phyloP scores from a whole-genome alignment of 2,888 invertebrate genomes.

The Onchidella celtica region DNA sequence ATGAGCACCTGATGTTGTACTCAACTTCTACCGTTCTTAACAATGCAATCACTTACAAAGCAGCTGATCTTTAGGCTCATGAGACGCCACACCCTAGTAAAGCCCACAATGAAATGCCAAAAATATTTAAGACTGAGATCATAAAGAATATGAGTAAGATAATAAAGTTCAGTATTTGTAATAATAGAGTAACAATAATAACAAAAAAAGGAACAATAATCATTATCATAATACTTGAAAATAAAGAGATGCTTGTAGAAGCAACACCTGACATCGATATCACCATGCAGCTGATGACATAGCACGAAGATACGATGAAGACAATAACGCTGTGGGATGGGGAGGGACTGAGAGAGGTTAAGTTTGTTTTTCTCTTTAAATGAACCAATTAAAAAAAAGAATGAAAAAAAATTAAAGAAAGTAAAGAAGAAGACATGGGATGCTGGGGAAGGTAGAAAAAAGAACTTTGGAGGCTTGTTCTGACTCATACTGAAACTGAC shows the following conservation, averaged over 20 bases:
- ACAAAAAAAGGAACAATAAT: neutral
- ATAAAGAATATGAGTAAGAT: too few species aligned
- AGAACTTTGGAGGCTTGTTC: neutral
- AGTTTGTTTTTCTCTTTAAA: neutral
- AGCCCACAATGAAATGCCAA: too few species aligned
- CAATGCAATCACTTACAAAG: too few species aligned
- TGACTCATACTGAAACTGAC: constrained; percentile 6
- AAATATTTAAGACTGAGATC: too few species aligned
- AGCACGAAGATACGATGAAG: constrained; percentile 13
- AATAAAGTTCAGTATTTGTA: too few species aligned
- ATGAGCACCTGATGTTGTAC: too few species aligned
- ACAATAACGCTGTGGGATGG: constrained; percentile 17
- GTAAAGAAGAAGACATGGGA: neutral
- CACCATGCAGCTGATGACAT: constrained; percentile 32
- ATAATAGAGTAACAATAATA: too few species aligned
- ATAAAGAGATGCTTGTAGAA: constrained; percentile 19
- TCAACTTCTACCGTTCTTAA: too few species aligned
- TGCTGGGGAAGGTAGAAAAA: neutral
- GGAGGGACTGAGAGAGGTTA: neutral
- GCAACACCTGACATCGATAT: constrained; percentile 21
- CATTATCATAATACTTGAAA: neutral
- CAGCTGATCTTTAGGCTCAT: too few species aligned
- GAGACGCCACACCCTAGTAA: too few species aligned
- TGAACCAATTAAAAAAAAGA: neutral
- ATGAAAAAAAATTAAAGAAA: neutral